These are phyloP conservation scores for Tetranychus urticae DNA, from an alignment of 1,140 invertebrate genomes.

Conservation along the genomic window DNA sequence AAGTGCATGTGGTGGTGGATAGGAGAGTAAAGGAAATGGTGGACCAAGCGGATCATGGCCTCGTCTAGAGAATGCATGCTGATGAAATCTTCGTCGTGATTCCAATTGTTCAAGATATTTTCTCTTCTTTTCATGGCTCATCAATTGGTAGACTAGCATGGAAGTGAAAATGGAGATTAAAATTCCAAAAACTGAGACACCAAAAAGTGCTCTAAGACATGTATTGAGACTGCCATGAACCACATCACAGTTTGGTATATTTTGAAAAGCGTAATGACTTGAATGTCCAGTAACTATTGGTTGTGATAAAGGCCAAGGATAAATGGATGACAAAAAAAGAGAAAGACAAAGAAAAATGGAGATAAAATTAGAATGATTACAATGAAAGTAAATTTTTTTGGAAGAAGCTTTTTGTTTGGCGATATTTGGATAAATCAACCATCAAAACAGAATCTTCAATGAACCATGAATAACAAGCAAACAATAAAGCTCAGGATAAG, in stretches of 20 bases:
- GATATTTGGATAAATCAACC: too few species aligned
- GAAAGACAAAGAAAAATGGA: too few species aligned
- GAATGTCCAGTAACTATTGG: neutral
- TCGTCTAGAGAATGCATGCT: constrained; percentile 2
- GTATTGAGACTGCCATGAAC: constrained; percentile 62
- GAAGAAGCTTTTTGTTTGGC: neutral
- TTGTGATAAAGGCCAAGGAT: neutral
- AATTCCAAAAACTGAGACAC: constrained; percentile 61
- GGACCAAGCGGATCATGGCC: neutral
- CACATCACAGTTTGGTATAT: constrained; percentile 56
- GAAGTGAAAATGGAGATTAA: constrained; percentile 69
- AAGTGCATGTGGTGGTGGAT: neutral
- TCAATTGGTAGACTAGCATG: constrained; percentile 65
- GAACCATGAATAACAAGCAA: too few species aligned
- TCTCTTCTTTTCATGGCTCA: constrained; percentile 65
- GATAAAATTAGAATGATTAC: too few species aligned
- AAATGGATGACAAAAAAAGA: neutral
- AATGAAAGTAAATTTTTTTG: too few species aligned
- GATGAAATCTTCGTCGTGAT: constrained; percentile 3
- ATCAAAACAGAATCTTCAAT: too few species aligned
- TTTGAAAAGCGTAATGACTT: constrained; percentile 35
- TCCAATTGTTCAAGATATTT: constrained; percentile 40
- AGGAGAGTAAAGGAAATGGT: neutral
- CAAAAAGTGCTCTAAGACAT: constrained; percentile 61
- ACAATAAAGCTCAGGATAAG: too few species aligned